Base-by-base conservation (phyloP, 1,140 invertebrate species). In the Plectrocnemia conspersa region DNA sequence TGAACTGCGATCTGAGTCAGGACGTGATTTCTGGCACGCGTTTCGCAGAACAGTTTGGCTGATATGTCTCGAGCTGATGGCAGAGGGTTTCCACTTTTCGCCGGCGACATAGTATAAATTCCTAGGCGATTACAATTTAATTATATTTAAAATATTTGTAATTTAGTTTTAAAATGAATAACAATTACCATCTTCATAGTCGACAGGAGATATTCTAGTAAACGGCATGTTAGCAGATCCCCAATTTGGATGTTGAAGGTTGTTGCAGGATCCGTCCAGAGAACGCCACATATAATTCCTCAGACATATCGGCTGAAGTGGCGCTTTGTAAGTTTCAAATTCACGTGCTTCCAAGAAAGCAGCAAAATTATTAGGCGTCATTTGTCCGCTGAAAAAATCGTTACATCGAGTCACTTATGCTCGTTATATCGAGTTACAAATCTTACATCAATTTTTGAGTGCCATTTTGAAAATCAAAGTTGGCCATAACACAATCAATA, bases 1-100 rank as follows among this genome's bases (percentile, higher is more conserved):
- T 79, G 74, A 7, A 40, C 52, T 2, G 46, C 46, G 18, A 61
- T 36, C 9, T 48, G 42, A 9, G 38, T 46, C 6, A 54, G n/a
- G 0, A 50, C 21, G 1, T 25, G 2, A 40, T 35, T 57, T 13
- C 35, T 13, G 3, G 24, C 25, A 6, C 29, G 46, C 0, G 7
- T 10, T 13, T 48, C 36, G 3, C 3, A 21, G 5, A 61, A 54
- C 25, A 57, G 32, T n/a, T 6, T 38, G 38, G 44, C 36, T 7
- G 54, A 53, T 35, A 61, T 36, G 10, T 48, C 16, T 18, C 59
- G 25, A 9, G 59, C 13, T 3, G 54, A 57, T 5, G 59, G 59
- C 9, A 61, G 36, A 15, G 42, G 38, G 4, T 40, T 47, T 13
- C 59, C 59, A 48, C 45, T 54, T 40, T 54, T 57, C 16, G 59